phyloP scores from a whole-genome alignment of 2,113 vertebrate genomes.

The Oreotragus oreotragus region DNA sequence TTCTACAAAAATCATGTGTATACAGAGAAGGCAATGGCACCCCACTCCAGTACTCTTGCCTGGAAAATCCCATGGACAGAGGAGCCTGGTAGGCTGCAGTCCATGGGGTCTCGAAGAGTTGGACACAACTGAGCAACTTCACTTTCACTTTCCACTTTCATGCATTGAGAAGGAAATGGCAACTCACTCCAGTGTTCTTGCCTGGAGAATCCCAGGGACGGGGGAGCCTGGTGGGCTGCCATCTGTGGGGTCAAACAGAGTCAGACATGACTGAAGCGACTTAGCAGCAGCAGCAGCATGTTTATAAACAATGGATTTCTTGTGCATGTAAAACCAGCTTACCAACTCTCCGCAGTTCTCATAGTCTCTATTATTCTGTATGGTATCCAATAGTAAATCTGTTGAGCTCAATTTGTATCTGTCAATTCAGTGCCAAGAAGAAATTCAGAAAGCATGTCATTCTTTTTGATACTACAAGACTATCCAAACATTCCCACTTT shows the following conservation, averaged over 20 bases:
- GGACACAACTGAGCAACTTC: accelerated
- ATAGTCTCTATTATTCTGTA: neutral
- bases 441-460: constrained; percentile 3
- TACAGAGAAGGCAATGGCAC: neutral
- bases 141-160: too few species aligned
- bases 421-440: neutral
- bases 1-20: constrained; percentile 17
- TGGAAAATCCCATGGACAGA: neutral
- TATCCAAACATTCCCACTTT: neutral
- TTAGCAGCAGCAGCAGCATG: neutral
- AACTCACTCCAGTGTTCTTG: too few species aligned
- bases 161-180: too few species aligned
- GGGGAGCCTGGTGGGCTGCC: too few species aligned
- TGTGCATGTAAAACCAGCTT: neutral
- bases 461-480: neutral
- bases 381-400: neutral
- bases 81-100: neutral
- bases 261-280: neutral
- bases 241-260: neutral
- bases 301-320: neutral
- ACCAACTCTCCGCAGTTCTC: neutral
- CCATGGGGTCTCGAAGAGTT: too few species aligned
- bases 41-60: neutral
- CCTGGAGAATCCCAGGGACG: too few species aligned
- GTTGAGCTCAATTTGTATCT: neutral